Percentiles rank a stretch among this genome's conserved stretches.
phyloP scores from a whole-genome alignment of 2,113 vertebrate genomes.

The Poeciliopsis turrubarensis region DNA sequence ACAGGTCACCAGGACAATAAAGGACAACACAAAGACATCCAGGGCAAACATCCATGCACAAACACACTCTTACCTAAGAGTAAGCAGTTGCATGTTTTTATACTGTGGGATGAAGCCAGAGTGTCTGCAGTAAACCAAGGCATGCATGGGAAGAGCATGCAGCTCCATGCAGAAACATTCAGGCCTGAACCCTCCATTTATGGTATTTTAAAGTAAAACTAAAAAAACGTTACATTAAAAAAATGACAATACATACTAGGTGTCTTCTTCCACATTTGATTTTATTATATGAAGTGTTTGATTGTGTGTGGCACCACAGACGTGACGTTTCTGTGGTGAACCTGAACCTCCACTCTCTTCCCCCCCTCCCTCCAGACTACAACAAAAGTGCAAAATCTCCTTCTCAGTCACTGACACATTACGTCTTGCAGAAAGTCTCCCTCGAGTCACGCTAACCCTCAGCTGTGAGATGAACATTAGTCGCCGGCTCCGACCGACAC shows the following conservation, averaged over 20 bases:
- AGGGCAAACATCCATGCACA: too few species aligned
- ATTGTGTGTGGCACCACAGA: constrained; percentile 35
- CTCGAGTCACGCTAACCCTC: constrained; percentile 12
- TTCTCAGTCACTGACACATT: not conserved
- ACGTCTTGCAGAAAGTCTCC: not conserved
- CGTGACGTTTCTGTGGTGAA: constrained; percentile 44
- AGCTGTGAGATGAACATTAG: not conserved
- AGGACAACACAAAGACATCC: too few species aligned
- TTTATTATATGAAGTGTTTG: constrained; percentile 39
- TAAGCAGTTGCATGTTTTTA: too few species aligned
- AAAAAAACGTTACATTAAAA: not conserved
- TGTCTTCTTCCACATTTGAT: constrained; percentile 45
- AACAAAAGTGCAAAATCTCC: constrained; percentile 42
- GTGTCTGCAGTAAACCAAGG: too few species aligned
- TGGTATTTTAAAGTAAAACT: not conserved
- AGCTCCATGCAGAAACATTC: too few species aligned
- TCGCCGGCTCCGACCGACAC: constrained; percentile 14
- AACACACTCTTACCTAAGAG: too few species aligned
- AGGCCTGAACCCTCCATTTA: too few species aligned
- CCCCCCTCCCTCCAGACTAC: constrained; percentile 5
- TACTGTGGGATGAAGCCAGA: too few species aligned
- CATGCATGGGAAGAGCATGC: too few species aligned
- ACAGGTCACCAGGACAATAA: too few species aligned
- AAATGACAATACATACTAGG: not conserved
- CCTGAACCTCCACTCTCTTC: constrained; percentile 23